Evolutionary conservation across 2,888 invertebrate genomes (phyloP), one percentile per base, ranked within the genome.

Genomic region (Lissocephala sabroskyi): DNA sequence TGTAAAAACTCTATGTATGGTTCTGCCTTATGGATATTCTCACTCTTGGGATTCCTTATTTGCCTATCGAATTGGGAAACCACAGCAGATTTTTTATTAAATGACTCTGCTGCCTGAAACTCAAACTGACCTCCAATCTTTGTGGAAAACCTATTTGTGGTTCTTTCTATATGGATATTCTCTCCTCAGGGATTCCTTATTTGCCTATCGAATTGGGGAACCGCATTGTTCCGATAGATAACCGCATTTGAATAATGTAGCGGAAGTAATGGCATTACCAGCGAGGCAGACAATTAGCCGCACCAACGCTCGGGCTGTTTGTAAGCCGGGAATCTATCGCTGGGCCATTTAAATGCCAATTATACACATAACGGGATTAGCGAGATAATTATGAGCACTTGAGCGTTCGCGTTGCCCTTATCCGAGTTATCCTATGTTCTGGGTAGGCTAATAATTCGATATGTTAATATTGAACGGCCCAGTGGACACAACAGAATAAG

Each of bases 371-470:
- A 79, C 61, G 57, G 62, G 76, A 73, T 78, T 79, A 62, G 13
- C 39, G 37, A 75, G 76, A 70, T 77, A 77, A 79, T 80, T 78
- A 67, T 59, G 65, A 61, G 73, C 64, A 65, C 57, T 58, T 11
- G 42, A 13, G 26, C 32, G n/a, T 41, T 56, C 45, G 52, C 51
- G 67, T 63, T 54, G 47, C 49, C 40, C 47, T 68, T 61, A 68
- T 66, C 64, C 64, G 49, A 63, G 59, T 79, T 78, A 80, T 81
- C 81, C 79, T 60, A 76, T 80, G 78, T 80, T 80, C 79, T 76
- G 78, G 67, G 65, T 68, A 61, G 68, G 70, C 74, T 79, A 71
- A 79, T 79, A 76, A 79, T 70, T 74, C 65, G 77, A 68, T 78
- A 79, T 74, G 78, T 79, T 78, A 75, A 78, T 79, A 76, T 59